Evolutionary conservation across 2,888 invertebrate genomes (phyloP).

Genomic region (Sesia apiformis): DNA sequence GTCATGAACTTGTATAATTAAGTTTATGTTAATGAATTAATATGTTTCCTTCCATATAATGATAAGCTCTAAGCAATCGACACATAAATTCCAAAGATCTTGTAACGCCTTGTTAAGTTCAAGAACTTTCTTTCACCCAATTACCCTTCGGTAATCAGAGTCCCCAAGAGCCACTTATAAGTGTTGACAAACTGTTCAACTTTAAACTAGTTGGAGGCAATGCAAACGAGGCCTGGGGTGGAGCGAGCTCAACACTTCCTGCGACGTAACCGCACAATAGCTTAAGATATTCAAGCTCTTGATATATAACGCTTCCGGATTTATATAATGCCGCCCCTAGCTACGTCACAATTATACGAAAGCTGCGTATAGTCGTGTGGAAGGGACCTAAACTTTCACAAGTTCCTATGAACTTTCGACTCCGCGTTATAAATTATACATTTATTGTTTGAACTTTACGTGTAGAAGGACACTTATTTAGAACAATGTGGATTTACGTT

Average conservation of each 20-base stretch:
- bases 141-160: too few relatives aligned
- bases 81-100: too few relatives aligned
- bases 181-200: too few relatives aligned
- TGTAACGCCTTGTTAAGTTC: too few relatives aligned
- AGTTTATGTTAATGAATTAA: too few relatives aligned
- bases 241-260: slow-evolving; percentile 13
- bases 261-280: slow-evolving; percentile 20
- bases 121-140: too few relatives aligned
- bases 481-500: too few relatives aligned
- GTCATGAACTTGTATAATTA: too few relatives aligned
- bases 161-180: too few relatives aligned
- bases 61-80: too few relatives aligned
- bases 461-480: not conserved
- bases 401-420: slow-evolving; percentile 5
- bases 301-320: slow-evolving; percentile 19
- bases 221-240: not conserved
- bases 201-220: too few relatives aligned
- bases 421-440: not conserved
- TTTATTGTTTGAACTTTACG: not conserved
- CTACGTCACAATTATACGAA: slow-evolving; percentile 7
- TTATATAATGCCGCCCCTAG: slow-evolving; percentile 14
- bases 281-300: slow-evolving; percentile 24
- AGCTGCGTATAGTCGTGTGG: not conserved
- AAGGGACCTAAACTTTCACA: slow-evolving; percentile 8
- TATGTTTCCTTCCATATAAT: too few relatives aligned